These are phyloP conservation scores for Haliclona indistincta DNA, from an alignment of 37 sponge, comb jelly and placozoan species.

Conservation along the genomic window DNA sequence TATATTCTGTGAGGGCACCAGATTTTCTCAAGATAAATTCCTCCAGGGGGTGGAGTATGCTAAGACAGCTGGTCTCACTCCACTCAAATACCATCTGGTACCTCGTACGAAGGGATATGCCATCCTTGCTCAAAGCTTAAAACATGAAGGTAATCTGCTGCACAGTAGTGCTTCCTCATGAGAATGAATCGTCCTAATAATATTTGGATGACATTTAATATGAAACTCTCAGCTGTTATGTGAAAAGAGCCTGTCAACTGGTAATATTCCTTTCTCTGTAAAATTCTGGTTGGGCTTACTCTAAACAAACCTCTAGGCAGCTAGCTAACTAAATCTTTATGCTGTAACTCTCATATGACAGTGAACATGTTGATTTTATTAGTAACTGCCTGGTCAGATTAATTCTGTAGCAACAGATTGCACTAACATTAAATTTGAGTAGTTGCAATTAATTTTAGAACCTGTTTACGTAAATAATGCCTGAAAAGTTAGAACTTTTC, in stretches of 20 bases:
- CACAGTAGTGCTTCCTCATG: neutral
- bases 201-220: too few species aligned
- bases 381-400: too few species aligned
- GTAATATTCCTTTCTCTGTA: neutral
- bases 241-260: too few species aligned
- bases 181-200: neutral
- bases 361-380: too few species aligned
- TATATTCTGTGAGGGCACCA: conserved; percentile 81
- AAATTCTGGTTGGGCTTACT: neutral
- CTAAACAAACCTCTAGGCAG: too few species aligned
- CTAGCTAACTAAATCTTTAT: too few species aligned
- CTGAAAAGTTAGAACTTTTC: too few species aligned
- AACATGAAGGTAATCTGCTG: neutral
- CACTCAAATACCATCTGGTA: conserved; percentile 70
- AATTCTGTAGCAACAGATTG: too few species aligned
- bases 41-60: conserved; percentile 58
- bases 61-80: conserved; percentile 41
- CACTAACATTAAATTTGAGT: too few species aligned
- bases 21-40: conserved; percentile 76
- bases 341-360: too few species aligned
- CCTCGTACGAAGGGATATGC: conserved; percentile 83
- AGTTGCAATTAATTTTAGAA: too few species aligned
- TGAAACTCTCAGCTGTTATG: neutral
- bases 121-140: conserved; percentile 40
- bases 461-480: too few species aligned